Percentiles rank a stretch among this genome's conserved stretches.
Conservation (phyloP, 1,140 invertebrate genomes). For the Drosophila kepulauana region DNA sequence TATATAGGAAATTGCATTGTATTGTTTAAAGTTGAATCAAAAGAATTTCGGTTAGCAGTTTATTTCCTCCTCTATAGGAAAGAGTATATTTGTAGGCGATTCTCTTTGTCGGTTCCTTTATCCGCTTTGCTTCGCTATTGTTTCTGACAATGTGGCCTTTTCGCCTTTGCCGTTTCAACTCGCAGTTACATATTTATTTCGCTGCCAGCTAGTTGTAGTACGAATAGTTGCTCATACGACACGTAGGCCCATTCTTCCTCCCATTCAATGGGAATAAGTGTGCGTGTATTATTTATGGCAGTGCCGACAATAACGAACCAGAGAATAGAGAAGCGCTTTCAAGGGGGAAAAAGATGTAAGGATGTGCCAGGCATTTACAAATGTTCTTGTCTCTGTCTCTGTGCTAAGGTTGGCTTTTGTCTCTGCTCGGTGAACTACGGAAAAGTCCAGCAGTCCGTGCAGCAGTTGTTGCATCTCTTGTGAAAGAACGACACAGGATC, state of each 20-base stretch:
- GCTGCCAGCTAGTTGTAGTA: not conserved
- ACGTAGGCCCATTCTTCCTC: conserved; percentile 18
- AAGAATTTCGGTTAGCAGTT: no score
- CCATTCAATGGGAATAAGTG: not conserved
- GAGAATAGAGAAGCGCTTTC: conserved; percentile 1
- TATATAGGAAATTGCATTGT: no score
- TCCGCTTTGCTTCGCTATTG: conserved; percentile 46
- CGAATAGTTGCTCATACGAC: conserved; percentile 40
- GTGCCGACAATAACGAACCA: conserved; percentile 25
- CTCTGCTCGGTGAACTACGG: not conserved
- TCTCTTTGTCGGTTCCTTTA: not conserved
- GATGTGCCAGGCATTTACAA: conserved; percentile 54
- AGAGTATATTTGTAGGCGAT: not conserved
- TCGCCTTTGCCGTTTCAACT: conserved; percentile 22
- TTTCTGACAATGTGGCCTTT: conserved; percentile 21
- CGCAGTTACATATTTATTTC: conserved; percentile 20
- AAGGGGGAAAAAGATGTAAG: conserved; percentile 17
- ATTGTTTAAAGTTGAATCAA: no score
- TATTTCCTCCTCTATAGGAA: not conserved
- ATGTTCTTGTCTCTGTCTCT: conserved; percentile 19
- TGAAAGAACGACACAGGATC: not conserved
- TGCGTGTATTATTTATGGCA: conserved; percentile 69
- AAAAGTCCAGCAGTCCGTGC: conserved; percentile 13
- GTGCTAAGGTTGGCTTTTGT: conserved; percentile 27
- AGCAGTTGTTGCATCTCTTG: conserved; percentile 9